A percentile compares a stretch with the other conserved stretches of the same genome.
phyloP scores from a whole-genome alignment of 2,888 invertebrate genomes.

The Anorthoa munda region DNA sequence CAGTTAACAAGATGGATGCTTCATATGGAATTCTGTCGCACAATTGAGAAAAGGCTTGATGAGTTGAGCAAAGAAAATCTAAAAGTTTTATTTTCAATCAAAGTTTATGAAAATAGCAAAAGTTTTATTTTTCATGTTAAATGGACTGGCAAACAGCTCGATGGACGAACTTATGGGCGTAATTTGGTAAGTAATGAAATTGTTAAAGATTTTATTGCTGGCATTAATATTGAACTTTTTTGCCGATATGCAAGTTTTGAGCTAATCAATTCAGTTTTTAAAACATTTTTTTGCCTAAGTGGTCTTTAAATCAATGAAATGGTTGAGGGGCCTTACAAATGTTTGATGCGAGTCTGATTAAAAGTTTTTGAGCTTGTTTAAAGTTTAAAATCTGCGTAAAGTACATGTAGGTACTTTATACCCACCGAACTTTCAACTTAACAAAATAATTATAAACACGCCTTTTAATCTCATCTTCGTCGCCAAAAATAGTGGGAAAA shows the following conservation, averaged over 20 bases:
- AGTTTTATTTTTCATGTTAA: conserved; percentile 30
- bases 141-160: conserved; percentile 23
- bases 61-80: conserved; percentile 30
- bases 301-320: too few species aligned
- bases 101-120: conserved; percentile 34
- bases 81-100: conserved; percentile 46
- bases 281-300: background rate
- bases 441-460: too few species aligned
- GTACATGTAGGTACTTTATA: too few species aligned
- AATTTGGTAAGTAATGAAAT: conserved; percentile 37
- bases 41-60: conserved; percentile 33
- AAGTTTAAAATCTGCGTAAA: too few species aligned
- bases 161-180: background rate
- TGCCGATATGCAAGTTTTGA: background rate
- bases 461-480: too few species aligned
- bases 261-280: background rate
- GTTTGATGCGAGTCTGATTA: too few species aligned
- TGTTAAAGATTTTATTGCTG: background rate
- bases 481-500: too few species aligned
- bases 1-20: background rate
- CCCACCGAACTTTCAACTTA: too few species aligned
- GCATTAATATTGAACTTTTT: background rate
- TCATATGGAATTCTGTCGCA: conserved; percentile 22
- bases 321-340: too few species aligned
- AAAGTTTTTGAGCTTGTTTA: too few species aligned